Percentiles rank a stretch among this genome's conserved stretches.
Evolutionary conservation across 1,140 invertebrate genomes (phyloP).

Genomic region (Cyrtorhinus lividipennis): DNA sequence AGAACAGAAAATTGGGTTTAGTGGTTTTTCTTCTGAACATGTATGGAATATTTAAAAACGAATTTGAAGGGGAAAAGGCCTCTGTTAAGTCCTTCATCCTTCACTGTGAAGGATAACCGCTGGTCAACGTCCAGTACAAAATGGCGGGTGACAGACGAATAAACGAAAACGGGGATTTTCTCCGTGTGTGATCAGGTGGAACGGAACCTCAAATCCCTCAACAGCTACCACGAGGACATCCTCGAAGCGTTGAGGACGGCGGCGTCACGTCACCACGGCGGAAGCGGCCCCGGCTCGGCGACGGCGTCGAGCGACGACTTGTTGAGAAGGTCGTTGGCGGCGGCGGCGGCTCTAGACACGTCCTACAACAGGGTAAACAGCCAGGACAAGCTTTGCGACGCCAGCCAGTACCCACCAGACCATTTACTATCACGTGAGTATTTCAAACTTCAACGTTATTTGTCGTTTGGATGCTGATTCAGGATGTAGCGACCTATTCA

Average conservation of each 20-base stretch:
- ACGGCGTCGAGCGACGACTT: conserved; percentile 25
- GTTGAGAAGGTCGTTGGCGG: conserved; percentile 23
- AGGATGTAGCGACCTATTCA: background rate
- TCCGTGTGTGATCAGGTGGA: too few species aligned
- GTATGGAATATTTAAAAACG: too few species aligned
- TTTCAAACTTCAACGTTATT: background rate
- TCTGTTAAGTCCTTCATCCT: too few species aligned
- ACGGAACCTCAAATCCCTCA: conserved; percentile 65
- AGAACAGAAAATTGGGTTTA: too few species aligned
- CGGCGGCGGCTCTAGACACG: conserved; percentile 19
- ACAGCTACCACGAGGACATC: conserved; percentile 86
- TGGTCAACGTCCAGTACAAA: too few species aligned
- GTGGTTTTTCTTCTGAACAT: too few species aligned
- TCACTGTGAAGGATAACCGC: too few species aligned
- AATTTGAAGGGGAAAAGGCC: too few species aligned
- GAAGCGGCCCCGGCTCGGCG: conserved; percentile 18
- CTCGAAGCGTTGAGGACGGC: conserved; percentile 71
- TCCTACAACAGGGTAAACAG: conserved; percentile 25
- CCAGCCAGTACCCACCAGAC: conserved; percentile 14
- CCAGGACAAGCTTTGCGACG: conserved; percentile 26
- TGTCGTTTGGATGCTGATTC: background rate
- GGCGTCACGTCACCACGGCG: conserved; percentile 31
- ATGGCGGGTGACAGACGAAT: too few species aligned
- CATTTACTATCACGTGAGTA: background rate
- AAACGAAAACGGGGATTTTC: too few species aligned